These are phyloP conservation scores for Coenonympha glycerion DNA, from an alignment of 2,888 invertebrate genomes.

Conservation along the genomic window DNA sequence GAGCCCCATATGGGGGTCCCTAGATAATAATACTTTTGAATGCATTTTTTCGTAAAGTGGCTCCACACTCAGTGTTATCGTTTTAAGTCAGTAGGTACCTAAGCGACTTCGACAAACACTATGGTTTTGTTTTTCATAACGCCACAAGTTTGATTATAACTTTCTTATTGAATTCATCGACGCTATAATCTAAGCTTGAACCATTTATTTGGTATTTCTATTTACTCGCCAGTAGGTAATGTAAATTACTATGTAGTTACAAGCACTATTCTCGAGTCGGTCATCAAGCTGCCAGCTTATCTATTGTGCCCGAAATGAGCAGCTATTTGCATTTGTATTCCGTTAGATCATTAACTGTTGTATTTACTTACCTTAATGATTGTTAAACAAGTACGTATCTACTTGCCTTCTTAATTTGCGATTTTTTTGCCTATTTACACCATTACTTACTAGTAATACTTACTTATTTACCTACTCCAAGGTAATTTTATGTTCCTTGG, in stretches of 20 bases:
- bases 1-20: too few relatives aligned
- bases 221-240: background rate
- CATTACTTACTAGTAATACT: background rate
- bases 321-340: slow-evolving; percentile 5
- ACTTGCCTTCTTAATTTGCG: background rate
- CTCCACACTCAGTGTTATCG: too few relatives aligned
- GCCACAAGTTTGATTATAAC: too few relatives aligned
- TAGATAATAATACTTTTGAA: too few relatives aligned
- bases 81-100: too few relatives aligned
- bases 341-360: slow-evolving; percentile 1
- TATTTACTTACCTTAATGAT: slow-evolving; percentile 6
- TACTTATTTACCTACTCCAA: too few relatives aligned
- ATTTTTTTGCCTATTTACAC: background rate
- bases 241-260: slow-evolving; percentile 2
- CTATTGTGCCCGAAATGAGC: slow-evolving; percentile 1
- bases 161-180: too few relatives aligned
- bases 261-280: background rate
- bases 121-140: too few relatives aligned
- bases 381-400: slow-evolving; percentile 4
- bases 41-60: too few relatives aligned
- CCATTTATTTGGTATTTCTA: background rate
- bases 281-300: slow-evolving; percentile 8
- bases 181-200: too few relatives aligned
- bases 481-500: too few relatives aligned
- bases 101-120: too few relatives aligned